Conservation (phyloP, 2,113 vertebrate species). For the Tringa solitaria region DNA sequence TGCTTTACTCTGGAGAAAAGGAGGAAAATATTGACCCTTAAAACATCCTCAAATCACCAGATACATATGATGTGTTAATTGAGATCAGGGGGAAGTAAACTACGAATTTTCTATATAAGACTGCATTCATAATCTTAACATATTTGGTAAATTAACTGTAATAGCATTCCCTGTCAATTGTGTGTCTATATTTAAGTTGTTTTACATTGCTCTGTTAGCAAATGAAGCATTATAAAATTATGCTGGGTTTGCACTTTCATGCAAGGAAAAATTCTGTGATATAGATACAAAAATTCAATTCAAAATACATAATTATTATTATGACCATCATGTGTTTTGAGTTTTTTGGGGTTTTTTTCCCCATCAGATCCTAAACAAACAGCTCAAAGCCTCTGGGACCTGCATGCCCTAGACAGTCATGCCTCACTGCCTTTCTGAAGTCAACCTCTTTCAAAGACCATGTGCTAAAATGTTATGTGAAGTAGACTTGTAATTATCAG, state of each 20-base stretch:
- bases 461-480: not conserved
- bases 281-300: conserved; percentile 26
- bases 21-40: not conserved
- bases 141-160: conserved; percentile 21
- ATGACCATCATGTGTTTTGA: not conserved
- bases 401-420: not conserved
- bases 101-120: not conserved
- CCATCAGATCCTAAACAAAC: conserved; percentile 49
- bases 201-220: not conserved
- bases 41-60: not conserved
- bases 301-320: conserved; percentile 30
- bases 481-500: conserved; percentile 25
- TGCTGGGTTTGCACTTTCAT: conserved; percentile 11
- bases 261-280: not conserved
- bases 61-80: not conserved
- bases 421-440: not conserved
- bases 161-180: not conserved
- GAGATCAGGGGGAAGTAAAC: not conserved
- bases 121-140: not conserved
- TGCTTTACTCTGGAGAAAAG: not conserved
- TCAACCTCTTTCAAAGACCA: not conserved
- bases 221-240: conserved; percentile 41
- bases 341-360: not conserved
- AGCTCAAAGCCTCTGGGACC: not conserved
- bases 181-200: not conserved